Conservation (phyloP, 2,888 invertebrate species). For the Mimumesa dahlbomi region DNA sequence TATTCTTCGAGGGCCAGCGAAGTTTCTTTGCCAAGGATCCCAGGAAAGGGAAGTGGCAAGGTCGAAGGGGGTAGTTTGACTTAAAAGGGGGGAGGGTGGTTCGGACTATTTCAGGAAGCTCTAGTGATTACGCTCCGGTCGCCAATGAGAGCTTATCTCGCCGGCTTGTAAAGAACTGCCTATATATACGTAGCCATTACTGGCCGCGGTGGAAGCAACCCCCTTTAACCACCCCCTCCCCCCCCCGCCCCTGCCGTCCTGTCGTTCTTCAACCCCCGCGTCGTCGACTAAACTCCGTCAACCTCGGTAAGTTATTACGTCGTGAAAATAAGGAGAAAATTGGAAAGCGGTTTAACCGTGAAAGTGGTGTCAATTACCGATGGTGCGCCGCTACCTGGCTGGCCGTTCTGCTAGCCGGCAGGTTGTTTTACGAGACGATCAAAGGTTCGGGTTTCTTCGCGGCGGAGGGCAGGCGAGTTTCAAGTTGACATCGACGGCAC, state of each 20-base stretch:
- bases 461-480: background rate
- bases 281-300: slow-evolving; percentile 43
- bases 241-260: background rate
- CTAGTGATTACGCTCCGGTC: slow-evolving; percentile 65
- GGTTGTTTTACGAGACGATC: slow-evolving; percentile 16
- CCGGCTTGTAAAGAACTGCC: slow-evolving; percentile 48
- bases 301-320: slow-evolving; percentile 61
- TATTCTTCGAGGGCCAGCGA: slow-evolving; percentile 19
- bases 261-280: slow-evolving; percentile 15
- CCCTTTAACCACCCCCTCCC: background rate
- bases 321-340: slow-evolving; percentile 68
- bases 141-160: slow-evolving; percentile 62
- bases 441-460: background rate
- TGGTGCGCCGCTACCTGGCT: slow-evolving; percentile 35
- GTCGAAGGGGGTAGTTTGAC: slow-evolving; percentile 31
- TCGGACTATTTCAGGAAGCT: slow-evolving; percentile 61
- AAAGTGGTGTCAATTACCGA: slow-evolving; percentile 64
- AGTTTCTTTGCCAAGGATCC: slow-evolving; percentile 46
- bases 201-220: slow-evolving; percentile 19
- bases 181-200: slow-evolving; percentile 51
- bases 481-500: too few relatives aligned
- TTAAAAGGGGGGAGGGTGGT: slow-evolving; percentile 26
- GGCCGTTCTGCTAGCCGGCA: background rate
- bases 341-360: slow-evolving; percentile 61
- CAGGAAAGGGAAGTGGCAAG: slow-evolving; percentile 43